A percentile compares a stretch with the other conserved stretches of the same genome.
These are phyloP conservation scores for Chlamydotis undulata DNA, from an alignment of 2,113 vertebrate genomes.

Conservation along the genomic window DNA sequence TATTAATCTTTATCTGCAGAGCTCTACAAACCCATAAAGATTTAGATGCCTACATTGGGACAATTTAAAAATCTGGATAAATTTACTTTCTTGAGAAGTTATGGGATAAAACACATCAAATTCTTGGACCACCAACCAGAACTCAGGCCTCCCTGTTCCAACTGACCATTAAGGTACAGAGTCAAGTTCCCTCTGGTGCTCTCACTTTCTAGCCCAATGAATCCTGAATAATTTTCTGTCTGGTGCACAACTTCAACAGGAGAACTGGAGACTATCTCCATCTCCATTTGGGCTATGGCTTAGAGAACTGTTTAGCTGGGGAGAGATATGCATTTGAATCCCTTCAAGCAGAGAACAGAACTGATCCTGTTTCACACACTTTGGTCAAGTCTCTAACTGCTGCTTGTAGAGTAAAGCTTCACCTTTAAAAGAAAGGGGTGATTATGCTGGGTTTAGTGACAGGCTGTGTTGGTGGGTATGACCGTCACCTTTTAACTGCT, in stretches of 20 bases:
- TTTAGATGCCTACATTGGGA: neutral
- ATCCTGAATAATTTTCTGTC: neutral
- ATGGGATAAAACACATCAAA: neutral
- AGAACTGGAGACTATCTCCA: neutral
- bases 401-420: neutral
- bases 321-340: neutral
- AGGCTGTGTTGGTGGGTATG: neutral
- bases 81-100: neutral
- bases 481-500: neutral
- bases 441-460: neutral
- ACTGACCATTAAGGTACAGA: neutral
- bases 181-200: neutral
- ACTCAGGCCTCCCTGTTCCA: neutral
- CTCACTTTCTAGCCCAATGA: conserved; percentile 2
- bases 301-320: neutral
- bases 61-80: neutral
- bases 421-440: neutral
- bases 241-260: neutral
- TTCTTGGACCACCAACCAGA: neutral
- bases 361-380: neutral
- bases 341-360: neutral
- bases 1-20: neutral
- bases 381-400: neutral
- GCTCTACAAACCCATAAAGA: neutral
- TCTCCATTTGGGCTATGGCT: neutral